Percentiles rank a stretch among this genome's conserved stretches.
phyloP scores from a whole-genome alignment of 2,797 vertebrate genomes.

The Squalus acanthias region DNA sequence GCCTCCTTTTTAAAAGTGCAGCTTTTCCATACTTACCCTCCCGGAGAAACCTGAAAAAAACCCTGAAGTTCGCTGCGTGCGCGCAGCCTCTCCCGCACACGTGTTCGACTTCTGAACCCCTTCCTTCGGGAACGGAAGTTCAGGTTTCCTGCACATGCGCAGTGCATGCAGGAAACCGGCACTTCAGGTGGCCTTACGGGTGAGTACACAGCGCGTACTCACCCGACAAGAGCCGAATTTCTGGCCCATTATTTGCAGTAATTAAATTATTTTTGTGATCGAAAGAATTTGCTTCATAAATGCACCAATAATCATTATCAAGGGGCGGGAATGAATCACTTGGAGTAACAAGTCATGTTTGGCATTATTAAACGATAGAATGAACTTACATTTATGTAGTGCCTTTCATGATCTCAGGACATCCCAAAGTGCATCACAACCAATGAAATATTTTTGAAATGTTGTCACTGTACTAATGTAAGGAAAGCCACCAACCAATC shows the following conservation, averaged over 20 bases:
- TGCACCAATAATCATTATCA: not conserved
- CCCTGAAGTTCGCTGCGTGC: too few species aligned
- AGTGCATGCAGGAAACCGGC: too few species aligned
- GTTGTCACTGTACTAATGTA: not conserved
- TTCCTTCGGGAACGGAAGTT: too few species aligned
- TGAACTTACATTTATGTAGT: not conserved
- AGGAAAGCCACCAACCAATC: not conserved
- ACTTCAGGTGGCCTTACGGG: too few species aligned
- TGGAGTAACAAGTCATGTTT: not conserved
- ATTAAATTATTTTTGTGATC: not conserved
- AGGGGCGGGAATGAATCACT: not conserved
- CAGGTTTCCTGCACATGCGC: too few species aligned
- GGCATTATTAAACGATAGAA: not conserved
- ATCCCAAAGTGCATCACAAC: not conserved
- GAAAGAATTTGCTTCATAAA: not conserved
- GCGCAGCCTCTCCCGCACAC: too few species aligned
- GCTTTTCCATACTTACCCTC: too few species aligned
- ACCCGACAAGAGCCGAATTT: too few species aligned
- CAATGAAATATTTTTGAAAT: not conserved
- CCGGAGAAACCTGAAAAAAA: too few species aligned
- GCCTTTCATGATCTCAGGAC: not conserved
- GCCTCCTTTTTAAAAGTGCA: too few species aligned
- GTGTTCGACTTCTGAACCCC: too few species aligned
- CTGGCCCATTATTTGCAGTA: not conserved
- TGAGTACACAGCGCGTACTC: too few species aligned